phyloP scores from a whole-genome alignment of 2,797 vertebrate species.

The Pteropus rufus region DNA sequence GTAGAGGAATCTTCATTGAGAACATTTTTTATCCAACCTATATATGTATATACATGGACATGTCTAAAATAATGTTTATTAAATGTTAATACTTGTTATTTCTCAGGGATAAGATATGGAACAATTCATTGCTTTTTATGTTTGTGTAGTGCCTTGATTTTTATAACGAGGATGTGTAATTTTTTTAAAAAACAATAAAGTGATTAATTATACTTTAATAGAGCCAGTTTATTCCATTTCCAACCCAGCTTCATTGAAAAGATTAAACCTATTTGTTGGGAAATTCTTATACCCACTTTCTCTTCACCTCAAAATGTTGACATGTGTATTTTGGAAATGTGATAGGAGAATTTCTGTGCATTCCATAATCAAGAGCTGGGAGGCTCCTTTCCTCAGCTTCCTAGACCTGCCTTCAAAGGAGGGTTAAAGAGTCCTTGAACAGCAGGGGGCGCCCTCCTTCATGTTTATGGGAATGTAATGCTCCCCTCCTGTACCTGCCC shows the following conservation, averaged over 20 bases:
- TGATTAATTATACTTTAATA: background rate
- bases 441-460: conserved; percentile 43
- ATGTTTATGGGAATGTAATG: fast-evolving
- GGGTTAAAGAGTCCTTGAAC: background rate
- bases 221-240: background rate
- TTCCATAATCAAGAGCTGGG: background rate
- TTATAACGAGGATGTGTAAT: background rate
- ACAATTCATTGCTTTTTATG: background rate
- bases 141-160: background rate
- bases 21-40: background rate
- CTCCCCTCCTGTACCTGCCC: fast-evolving
- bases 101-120: background rate
- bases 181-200: background rate
- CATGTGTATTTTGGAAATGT: background rate
- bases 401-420: background rate
- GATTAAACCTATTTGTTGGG: fast-evolving
- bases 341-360: background rate
- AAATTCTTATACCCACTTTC: background rate
- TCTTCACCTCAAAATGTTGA: background rate
- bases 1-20: background rate
- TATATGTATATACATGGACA: background rate
- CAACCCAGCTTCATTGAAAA: background rate
- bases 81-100: background rate
- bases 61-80: background rate
- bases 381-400: background rate